Evolutionary conservation across 2,888 invertebrate species (phyloP), one percentile per base, ranked within the genome.

Genomic region (Masnerella sp.): DNA sequence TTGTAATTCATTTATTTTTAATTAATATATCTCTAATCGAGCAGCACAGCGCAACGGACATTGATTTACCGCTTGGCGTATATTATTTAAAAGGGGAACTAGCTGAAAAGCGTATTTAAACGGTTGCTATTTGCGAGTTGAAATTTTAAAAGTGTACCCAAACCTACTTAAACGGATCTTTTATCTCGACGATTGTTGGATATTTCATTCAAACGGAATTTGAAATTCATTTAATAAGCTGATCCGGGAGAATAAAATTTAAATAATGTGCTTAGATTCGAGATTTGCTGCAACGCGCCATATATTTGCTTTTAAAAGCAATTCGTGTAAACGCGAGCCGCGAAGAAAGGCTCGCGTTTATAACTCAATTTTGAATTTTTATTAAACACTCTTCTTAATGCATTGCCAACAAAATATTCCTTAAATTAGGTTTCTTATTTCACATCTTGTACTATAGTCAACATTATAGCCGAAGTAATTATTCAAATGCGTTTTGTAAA

Each of bases 161-260:
- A 49, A 34, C 49, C 49, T 32, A 34, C 18, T 49, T 52, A 36
- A 20, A 22, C 25, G 22, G 15, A n/a, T 14, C 52, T 34, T 52
- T 52, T 38, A 52, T 52, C 38, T 36, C 52, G 15, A 36, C 36
- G 12, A 52, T 36, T 52, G 52, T 52, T 36, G 9, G 36, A 52
- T 20, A 36, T 38, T 38, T 52, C 52, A 36, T 52, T 52, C 36
- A 52, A 52, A 52, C 36, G 15, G 52, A 52, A 52, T 52, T 36
- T 36, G 12, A 52, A 36, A 52, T 52, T 52, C 36, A 52, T 52
- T 36, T 52, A 52, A 52, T 36, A 52, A 36, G 36, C 52, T 52
- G 25, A 52, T 36, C 17, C 25, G 12, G 11, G 7, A n/a, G 52
- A 52, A 25, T 52, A 36, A 22, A 52, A 25, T 52, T 52, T 25